Evolutionary conservation across 2,797 vertebrate genomes (phyloP).

Genomic region (Tiaroga cobitis): DNA sequence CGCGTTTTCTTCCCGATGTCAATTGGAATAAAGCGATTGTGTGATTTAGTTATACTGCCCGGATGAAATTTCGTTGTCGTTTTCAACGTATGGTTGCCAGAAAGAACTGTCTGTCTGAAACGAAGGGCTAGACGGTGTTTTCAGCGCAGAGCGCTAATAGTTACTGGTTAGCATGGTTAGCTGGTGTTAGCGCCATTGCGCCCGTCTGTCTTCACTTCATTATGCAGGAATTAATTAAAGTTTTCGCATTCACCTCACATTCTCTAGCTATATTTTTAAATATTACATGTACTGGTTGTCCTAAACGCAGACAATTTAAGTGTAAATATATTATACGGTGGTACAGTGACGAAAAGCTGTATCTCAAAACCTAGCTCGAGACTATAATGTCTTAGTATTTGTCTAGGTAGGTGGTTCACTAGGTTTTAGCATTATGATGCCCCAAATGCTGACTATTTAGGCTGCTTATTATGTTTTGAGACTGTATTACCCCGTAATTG

Average conservation of each 20-base stretch:
- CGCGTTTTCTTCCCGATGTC: neutral
- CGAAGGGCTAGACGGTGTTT: neutral
- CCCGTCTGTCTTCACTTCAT: conserved; percentile 10
- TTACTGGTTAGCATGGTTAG: conserved; percentile 27
- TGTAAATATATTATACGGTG: neutral
- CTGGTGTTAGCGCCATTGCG: conserved; percentile 35
- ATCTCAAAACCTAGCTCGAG: neutral
- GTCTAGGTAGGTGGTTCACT: neutral
- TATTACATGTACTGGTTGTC: neutral
- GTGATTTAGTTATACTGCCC: neutral
- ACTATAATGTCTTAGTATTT: neutral
- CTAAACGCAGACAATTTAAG: neutral
- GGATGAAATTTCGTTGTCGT: neutral
- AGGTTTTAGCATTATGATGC: neutral
- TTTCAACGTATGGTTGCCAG: neutral
- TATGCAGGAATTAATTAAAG: conserved; percentile 28
- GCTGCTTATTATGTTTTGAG: neutral
- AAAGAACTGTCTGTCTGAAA: neutral
- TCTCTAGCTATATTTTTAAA: neutral
- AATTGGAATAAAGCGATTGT: neutral
- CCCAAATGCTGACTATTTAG: neutral
- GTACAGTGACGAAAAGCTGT: neutral
- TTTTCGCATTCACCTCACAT: conserved; percentile 18
- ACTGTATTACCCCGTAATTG: neutral
- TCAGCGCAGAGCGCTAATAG: neutral